Evolutionary conservation across 2,888 invertebrate genomes (phyloP).

Genomic region (Altica lythri): DNA sequence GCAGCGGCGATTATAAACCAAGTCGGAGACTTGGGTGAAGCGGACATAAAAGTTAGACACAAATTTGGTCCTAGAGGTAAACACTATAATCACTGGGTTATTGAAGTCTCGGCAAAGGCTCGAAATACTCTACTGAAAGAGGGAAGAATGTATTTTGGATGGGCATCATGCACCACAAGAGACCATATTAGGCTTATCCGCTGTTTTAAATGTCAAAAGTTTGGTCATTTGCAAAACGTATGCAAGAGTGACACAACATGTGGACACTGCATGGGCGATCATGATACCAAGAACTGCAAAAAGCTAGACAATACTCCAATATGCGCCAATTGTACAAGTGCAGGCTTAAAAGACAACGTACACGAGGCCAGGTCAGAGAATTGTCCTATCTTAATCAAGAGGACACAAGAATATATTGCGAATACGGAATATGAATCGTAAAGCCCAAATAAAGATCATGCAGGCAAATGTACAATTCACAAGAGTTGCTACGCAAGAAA

Average conservation of each 20-base stretch:
- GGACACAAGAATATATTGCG: neutral
- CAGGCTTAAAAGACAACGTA: too few species aligned
- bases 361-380: too few species aligned
- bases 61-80: neutral
- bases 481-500: neutral
- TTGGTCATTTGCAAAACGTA: neutral
- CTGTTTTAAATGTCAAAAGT: neutral
- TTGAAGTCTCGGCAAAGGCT: neutral
- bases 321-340: too few species aligned
- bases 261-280: neutral
- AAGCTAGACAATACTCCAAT: too few species aligned
- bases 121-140: neutral
- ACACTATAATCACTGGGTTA: neutral
- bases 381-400: neutral
- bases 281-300: too few species aligned
- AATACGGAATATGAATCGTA: neutral
- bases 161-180: neutral
- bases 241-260: neutral
- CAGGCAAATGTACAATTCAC: neutral
- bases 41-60: neutral
- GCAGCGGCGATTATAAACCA: neutral
- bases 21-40: neutral
- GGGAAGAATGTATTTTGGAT: neutral
- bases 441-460: neutral
- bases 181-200: neutral